These are phyloP conservation scores for Helarctos malayanus DNA, from an alignment of 2,797 vertebrate species.

Conservation along the genomic window DNA sequence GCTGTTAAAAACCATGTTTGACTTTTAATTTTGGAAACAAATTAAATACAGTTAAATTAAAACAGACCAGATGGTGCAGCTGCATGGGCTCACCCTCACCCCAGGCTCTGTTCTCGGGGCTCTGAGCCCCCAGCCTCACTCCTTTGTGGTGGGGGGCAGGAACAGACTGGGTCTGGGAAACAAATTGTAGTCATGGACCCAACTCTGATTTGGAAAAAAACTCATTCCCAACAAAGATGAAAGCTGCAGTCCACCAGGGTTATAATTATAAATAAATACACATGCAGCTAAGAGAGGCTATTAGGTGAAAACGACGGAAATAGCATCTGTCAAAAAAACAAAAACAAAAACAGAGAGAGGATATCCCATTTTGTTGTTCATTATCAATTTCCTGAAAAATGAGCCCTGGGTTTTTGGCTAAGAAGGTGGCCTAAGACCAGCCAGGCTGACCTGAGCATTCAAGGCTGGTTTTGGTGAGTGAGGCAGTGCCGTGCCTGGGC, in stretches of 20 bases:
- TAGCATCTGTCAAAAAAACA: conserved; percentile 24
- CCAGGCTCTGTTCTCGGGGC: neutral
- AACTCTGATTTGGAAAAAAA: conserved; percentile 60
- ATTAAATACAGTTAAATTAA: conserved; percentile 90
- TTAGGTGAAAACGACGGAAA: conserved; percentile 67
- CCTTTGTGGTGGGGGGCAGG: conserved; percentile 1
- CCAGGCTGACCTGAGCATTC: neutral
- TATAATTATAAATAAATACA: conserved; percentile 82
- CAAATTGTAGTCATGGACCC: neutral
- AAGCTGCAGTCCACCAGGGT: conserved; percentile 78
- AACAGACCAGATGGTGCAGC: conserved; percentile 86
- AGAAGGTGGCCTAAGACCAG: conserved; percentile 18
- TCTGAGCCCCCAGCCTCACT: neutral
- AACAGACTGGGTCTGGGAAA: conserved; percentile 56
- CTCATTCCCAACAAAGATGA: conserved; percentile 72
- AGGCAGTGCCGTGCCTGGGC: neutral
- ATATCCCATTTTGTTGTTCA: conserved; percentile 62
- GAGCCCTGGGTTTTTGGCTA: conserved; percentile 64
- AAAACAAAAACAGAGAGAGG: conserved; percentile 25
- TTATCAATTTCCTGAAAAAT: conserved; percentile 77
- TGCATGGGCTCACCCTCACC: conserved; percentile 52
- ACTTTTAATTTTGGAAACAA: conserved; percentile 89
- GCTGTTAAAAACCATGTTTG: conserved; percentile 88
- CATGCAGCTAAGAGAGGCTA: conserved; percentile 86
- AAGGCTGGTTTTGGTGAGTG: neutral